Evolutionary conservation across 2,797 vertebrate species (phyloP).

Genomic region (Xenops minutus): DNA sequence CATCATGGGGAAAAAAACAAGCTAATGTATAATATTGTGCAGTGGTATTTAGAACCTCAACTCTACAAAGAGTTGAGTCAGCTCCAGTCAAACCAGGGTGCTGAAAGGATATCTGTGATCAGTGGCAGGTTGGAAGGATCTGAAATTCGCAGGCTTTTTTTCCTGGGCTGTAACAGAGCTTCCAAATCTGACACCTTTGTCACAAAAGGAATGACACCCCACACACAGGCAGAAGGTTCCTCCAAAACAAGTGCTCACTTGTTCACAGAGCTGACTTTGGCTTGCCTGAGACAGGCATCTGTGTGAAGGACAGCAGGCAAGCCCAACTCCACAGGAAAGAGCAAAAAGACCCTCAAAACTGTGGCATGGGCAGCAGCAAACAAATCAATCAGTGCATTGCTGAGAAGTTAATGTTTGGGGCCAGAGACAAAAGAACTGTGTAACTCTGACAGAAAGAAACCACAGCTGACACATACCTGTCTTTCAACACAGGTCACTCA

Average conservation of each 20-base stretch:
- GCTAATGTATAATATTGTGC: background rate
- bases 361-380: fast-evolving
- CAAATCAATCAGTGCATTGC: fast-evolving
- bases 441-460: background rate
- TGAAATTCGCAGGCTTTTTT: fast-evolving
- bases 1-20: background rate
- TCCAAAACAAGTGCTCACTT: background rate
- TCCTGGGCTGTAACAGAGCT: background rate
- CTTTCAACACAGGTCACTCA: background rate
- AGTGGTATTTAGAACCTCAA: background rate
- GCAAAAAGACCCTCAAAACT: background rate
- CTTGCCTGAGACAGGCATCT: background rate
- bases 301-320: background rate
- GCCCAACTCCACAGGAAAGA: background rate
- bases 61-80: background rate
- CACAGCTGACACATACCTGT: background rate
- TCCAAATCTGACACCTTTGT: background rate
- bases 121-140: background rate
- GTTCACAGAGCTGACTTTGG: background rate
- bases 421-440: fast-evolving
- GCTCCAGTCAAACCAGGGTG: background rate
- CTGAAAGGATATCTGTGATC: background rate
- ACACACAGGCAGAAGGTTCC: fast-evolving
- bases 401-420: background rate
- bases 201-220: background rate